These are phyloP conservation scores for Alligator sinensis DNA, from an alignment of 2,113 vertebrate genomes.

Conservation along the genomic window DNA sequence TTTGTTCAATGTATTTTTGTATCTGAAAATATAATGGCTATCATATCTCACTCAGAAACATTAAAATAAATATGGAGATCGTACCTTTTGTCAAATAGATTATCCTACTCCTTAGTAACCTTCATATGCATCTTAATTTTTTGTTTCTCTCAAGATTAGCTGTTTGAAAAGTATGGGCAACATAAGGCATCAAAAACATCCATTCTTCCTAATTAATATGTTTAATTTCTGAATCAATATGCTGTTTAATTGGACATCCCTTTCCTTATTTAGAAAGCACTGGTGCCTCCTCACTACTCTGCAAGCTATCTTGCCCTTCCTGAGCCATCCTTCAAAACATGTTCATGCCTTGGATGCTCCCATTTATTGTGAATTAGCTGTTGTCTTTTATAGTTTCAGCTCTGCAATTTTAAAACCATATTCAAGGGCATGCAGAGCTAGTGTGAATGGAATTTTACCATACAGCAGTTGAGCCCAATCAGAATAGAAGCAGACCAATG, in stretches of 20 bases:
- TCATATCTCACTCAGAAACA: conserved; percentile 18
- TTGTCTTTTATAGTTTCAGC: neutral
- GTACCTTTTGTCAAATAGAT: neutral
- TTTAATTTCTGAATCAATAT: neutral
- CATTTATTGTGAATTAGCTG: neutral
- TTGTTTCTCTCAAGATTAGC: neutral
- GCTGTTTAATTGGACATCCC: neutral
- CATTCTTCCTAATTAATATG: too few species aligned
- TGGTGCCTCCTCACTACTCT: neutral
- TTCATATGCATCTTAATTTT: neutral
- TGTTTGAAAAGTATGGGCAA: neutral
- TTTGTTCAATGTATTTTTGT: neutral
- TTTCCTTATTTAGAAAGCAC: neutral
- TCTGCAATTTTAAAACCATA: neutral
- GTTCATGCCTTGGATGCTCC: neutral
- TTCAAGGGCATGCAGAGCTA: neutral
- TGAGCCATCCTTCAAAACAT: neutral
- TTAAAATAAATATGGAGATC: neutral
- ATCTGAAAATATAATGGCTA: neutral
- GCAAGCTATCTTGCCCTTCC: neutral
- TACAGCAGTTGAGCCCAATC: neutral
- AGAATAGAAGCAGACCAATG: neutral
- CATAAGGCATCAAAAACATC: too few species aligned
- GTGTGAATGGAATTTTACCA: neutral
- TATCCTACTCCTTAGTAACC: neutral